Base-by-base conservation (phyloP, 2,797 vertebrate species). In the Fistularia commersonii region DNA sequence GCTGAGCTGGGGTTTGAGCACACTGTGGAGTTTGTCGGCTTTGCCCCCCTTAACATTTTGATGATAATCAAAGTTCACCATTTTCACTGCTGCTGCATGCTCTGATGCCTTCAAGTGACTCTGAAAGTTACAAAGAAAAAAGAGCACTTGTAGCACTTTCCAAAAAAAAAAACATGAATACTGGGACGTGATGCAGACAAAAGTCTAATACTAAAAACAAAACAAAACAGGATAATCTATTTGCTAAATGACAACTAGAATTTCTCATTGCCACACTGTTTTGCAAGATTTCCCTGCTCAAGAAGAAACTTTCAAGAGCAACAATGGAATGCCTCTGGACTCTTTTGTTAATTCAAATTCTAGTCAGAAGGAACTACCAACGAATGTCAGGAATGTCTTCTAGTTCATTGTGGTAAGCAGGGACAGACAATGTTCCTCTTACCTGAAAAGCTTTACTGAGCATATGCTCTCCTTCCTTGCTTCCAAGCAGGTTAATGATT, bases 41-140 rank as follows among this genome's bases (percentile, higher is more conserved):
- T 98, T 98, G 50, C 97, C 96, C 55, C 97, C 95, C 79, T 91
- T 94, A 63, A 99, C 96, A 90, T 97, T 96, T 71, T 98, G 96
- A 85, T 99, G 96, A 83, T 99, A 99, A 85, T 99, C 97, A 10
- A 99, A 99, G 80, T 97, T 99, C 56, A 99, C 89, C 95, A 99
- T 98, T 73, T 90, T 94, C 69, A 98, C 90, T 13, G 91, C 87
- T 32, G 85, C 8, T 12, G 84, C 68, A 48, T 98, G 97, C 58
- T 98, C 96, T 2, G 95, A 98, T 1, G 97, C 97, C 85, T 98
- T 98, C 77, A 99, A 83, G 74, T 99, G 97, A 82, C 91, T 97
- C 97, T 99, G 85, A 48, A 6, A 56, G 15, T 3, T 13, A 61
- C 4, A 45, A 0, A 48, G 7, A 13, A 34, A 1, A 47, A 32